A percentile compares a stretch with the other conserved stretches of the same genome.
Evolutionary conservation across 2,113 vertebrate species (phyloP).

Genomic region (Myrmophylax atrothorax): DNA sequence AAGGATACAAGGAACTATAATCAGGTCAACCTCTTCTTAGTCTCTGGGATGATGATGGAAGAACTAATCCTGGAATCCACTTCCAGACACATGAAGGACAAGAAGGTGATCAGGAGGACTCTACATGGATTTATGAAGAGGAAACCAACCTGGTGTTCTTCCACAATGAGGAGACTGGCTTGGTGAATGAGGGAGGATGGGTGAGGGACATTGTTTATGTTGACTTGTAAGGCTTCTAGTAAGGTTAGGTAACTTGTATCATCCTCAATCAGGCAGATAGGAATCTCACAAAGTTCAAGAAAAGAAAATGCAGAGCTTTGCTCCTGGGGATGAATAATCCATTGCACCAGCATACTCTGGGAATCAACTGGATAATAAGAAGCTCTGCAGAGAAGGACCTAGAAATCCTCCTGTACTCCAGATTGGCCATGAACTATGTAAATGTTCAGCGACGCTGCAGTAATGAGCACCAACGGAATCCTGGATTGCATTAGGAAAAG

Average conservation of each 20-base stretch:
- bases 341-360: neutral
- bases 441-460: neutral
- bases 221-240: neutral
- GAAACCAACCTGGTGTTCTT: neutral
- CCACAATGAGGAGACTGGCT: neutral
- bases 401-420: neutral
- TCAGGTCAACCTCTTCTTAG: neutral
- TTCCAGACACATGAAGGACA: neutral
- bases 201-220: neutral
- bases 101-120: neutral
- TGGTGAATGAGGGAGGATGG: neutral
- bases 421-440: neutral
- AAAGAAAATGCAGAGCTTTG: neutral
- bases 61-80: neutral
- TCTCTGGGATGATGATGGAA: neutral
- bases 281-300: neutral
- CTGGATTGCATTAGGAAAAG: neutral
- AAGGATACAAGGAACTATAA: neutral
- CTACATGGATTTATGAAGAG: neutral
- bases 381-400: neutral
- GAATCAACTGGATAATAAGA: neutral
- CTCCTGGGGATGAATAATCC: neutral
- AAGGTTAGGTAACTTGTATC: neutral
- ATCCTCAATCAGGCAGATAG: neutral
- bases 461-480: neutral